Evolutionary conservation across 2,113 vertebrate genomes (phyloP), one percentile per base, ranked within the genome.

Genomic region (Podocnemis expansa): DNA sequence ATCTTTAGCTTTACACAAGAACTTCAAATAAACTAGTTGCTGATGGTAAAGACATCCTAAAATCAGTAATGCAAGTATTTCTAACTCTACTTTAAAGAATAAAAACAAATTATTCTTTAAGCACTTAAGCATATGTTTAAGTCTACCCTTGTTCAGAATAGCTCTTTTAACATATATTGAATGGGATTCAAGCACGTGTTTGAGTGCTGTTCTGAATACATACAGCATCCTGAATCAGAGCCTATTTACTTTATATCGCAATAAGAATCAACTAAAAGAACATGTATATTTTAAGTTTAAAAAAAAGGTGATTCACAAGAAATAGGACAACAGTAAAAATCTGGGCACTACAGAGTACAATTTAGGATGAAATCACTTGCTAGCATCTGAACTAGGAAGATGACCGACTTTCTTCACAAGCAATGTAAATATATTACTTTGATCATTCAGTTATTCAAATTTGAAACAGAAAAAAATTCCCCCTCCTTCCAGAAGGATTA

Each of bases 391-490:
- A 97, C 94, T 90, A 96, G 88, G 54, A 88, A 89, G 76, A 3
- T 27, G 80, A 78, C 22, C 82, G 43, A 91, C 89, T 87, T 91
- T 96, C 95, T 85, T 63, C 45, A 95, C 78, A 95, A 86, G 92
- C 92, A 49, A 82, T 92, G 58, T 89, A 88, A 45, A 91, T 95
- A 55, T 93, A 93, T 84, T 82, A 95, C 84, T 58, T 93, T 78
- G 93, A 93, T 84, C 93, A 93, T 92, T 93, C 47, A 96, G 73
- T 95, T 95, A 96, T 49, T 87, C 85, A 95, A 96, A 96, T 92
- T 84, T 95, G 87, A 98, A 97, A 92, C 79, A 96, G 80, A 94
- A 92, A 95, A 88, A 92, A 92, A 89, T 84, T 58, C 83, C 97
- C 96, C 96, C 81, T 79, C 80, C 89, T 89, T 91, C 91, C 17